Evolutionary conservation across 2,797 vertebrate genomes (phyloP).

Genomic region (Rhinogobio ventralis): DNA sequence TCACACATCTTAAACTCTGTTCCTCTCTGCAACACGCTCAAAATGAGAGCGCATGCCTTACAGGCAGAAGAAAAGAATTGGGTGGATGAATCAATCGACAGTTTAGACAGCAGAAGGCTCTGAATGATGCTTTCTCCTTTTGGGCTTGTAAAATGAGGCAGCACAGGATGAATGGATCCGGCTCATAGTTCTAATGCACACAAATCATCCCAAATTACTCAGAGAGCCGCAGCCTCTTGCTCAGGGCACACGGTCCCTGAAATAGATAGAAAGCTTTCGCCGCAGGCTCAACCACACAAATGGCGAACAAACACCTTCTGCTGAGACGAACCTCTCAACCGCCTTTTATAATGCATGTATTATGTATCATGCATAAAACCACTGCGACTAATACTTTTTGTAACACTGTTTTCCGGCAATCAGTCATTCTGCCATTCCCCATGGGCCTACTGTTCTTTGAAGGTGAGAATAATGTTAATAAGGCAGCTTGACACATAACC

Average conservation of each 20-base stretch:
- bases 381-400: constrained; percentile 48
- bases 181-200: constrained; percentile 63
- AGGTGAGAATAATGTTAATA: constrained; percentile 18
- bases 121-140: constrained; percentile 62
- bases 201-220: constrained; percentile 70
- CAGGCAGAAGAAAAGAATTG: constrained; percentile 51
- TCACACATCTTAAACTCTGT: constrained; percentile 31
- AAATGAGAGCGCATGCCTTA: constrained; percentile 39
- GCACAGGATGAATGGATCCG: constrained; percentile 49
- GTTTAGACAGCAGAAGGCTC: constrained; percentile 52
- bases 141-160: constrained; percentile 50
- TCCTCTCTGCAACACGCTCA: constrained; percentile 16
- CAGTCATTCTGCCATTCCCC: constrained; percentile 16
- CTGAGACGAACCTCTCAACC: constrained; percentile 17
- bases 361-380: constrained; percentile 44
- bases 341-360: constrained; percentile 57
- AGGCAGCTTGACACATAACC: constrained; percentile 28
- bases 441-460: constrained; percentile 26
- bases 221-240: constrained; percentile 54
- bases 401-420: constrained; percentile 41
- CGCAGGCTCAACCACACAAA: constrained; percentile 42
- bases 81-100: constrained; percentile 43
- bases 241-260: constrained; percentile 35
- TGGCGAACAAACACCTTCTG: constrained; percentile 35
- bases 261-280: constrained; percentile 62